Conservation (phyloP, 2,113 vertebrate genomes). For the Tetrax tetrax region DNA sequence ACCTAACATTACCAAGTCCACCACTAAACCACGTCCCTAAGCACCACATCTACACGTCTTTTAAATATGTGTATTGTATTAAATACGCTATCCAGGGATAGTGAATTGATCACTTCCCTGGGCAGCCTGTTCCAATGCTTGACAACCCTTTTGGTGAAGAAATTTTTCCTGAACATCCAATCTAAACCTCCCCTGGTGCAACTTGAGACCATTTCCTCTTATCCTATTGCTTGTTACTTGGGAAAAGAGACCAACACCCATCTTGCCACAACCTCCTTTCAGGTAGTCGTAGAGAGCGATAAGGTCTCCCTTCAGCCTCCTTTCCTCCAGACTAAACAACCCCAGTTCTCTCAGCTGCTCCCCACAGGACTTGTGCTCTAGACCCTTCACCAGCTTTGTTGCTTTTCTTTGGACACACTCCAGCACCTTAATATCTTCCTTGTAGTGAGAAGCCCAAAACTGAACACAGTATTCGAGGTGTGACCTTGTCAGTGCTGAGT, state of each 20-base stretch:
- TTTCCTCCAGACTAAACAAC: neutral
- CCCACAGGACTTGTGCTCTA: neutral
- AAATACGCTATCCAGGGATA: no score
- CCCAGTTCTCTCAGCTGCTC: neutral
- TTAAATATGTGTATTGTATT: no score
- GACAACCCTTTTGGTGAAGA: neutral
- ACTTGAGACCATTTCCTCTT: neutral
- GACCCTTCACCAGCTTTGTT: neutral
- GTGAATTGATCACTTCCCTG: neutral
- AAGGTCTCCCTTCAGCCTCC: neutral
- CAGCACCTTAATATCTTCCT: neutral
- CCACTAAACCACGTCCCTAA: neutral
- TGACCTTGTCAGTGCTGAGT: accelerated
- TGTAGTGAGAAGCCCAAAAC: neutral
- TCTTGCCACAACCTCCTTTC: neutral
- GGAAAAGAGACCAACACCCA: neutral
- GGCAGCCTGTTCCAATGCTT: neutral
- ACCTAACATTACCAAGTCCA: neutral
- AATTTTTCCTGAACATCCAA: neutral
- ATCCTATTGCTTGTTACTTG: neutral
- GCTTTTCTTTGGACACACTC: accelerated
- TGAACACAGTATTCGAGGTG: accelerated
- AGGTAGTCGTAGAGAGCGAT: neutral
- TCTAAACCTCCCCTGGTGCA: neutral
- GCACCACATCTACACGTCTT: accelerated